Evolutionary conservation across 2,888 invertebrate species (phyloP).

Genomic region (Brachylomia viminalis): DNA sequence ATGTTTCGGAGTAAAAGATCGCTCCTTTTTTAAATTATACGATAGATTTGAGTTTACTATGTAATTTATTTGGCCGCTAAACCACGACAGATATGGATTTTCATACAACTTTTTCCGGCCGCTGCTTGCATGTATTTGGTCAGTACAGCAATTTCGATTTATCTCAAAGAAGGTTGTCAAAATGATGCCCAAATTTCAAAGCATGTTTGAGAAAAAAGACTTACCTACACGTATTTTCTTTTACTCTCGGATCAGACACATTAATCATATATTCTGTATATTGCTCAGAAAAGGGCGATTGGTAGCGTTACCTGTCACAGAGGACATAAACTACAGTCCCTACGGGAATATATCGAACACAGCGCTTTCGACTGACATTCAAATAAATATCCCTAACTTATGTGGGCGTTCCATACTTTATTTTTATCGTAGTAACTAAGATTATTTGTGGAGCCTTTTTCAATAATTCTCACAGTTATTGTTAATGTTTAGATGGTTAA

Average conservation of each 20-base stretch:
- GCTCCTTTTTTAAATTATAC: no score
- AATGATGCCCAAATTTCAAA: no score
- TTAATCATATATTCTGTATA: constrained; percentile 57
- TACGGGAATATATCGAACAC: constrained; percentile 57
- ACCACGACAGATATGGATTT: no score
- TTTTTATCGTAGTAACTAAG: constrained; percentile 41
- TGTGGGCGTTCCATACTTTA: constrained; percentile 45
- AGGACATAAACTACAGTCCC: constrained; percentile 60
- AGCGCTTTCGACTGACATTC: constrained; percentile 57
- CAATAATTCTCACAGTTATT: constrained; percentile 21
- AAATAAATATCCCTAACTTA: constrained; percentile 60
- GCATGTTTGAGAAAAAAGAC: no score
- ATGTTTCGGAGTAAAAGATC: no score
- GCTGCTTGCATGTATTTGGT: no score
- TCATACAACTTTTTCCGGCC: no score
- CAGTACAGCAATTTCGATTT: no score
- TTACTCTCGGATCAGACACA: constrained; percentile 47
- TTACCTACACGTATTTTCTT: constrained; percentile 31
- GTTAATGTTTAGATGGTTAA: constrained; percentile 7
- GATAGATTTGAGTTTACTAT: no score
- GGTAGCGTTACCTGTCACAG: constrained; percentile 61
- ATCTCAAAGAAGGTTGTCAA: no score
- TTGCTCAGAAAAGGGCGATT: constrained; percentile 55
- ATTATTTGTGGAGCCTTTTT: constrained; percentile 35
- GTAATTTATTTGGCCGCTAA: no score